A percentile compares a stretch with the other conserved stretches of the same genome.
Conservation (phyloP, 2,888 invertebrate species). For the Hyposoter didymator region DNA sequence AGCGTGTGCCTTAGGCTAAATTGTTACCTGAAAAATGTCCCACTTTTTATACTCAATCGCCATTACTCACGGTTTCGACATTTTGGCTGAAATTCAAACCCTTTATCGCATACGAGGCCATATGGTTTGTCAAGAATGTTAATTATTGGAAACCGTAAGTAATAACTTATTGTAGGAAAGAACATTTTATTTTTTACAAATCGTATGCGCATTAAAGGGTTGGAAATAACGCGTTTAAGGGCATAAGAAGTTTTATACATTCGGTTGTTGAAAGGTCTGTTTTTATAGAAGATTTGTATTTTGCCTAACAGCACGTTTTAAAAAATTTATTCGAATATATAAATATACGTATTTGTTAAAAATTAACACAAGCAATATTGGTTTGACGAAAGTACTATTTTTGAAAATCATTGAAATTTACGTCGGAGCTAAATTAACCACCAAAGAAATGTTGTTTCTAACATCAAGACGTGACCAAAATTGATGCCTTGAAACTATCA, state of each 20-base stretch:
- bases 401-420: not conserved
- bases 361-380: not conserved
- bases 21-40: slow-evolving; percentile 19
- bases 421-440: not conserved
- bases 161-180: slow-evolving; percentile 11
- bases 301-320: slow-evolving; percentile 1
- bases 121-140: not conserved
- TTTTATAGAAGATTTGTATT: not conserved
- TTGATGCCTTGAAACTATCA: slow-evolving; percentile 4
- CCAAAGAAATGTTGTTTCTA: slow-evolving; percentile 18
- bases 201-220: slow-evolving; percentile 2
- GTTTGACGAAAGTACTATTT: not conserved
- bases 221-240: not conserved
- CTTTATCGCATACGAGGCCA: slow-evolving; percentile 9
- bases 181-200: not conserved
- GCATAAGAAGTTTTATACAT: slow-evolving; percentile 8
- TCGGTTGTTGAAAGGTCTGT: slow-evolving; percentile 4
- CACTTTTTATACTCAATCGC: slow-evolving; percentile 10
- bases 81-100: slow-evolving; percentile 3
- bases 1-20: slow-evolving; percentile 8
- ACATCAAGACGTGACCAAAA: not conserved
- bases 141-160: not conserved
- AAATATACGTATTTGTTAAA: slow-evolving; percentile 3
- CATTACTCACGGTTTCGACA: slow-evolving; percentile 4
- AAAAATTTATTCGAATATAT: not conserved